Percentiles rank a stretch among this genome's conserved stretches.
Evolutionary conservation across 2,797 vertebrate genomes (phyloP).

Genomic region (Eulemur rubriventer): DNA sequence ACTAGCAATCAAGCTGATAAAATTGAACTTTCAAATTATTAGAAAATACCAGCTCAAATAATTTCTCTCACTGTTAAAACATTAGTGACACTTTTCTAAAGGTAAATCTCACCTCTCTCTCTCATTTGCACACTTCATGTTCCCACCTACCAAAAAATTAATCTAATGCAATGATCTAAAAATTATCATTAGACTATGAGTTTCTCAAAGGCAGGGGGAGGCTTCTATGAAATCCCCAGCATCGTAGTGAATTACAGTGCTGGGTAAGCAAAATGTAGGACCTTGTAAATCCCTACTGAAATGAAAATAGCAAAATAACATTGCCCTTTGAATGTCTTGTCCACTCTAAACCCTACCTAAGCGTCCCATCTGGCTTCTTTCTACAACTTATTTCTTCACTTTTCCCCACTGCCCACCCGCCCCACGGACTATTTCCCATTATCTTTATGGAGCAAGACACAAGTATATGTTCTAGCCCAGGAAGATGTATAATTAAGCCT

Average conservation of each 20-base stretch:
- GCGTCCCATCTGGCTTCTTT: background rate
- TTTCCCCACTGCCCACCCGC: background rate
- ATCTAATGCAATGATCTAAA: background rate
- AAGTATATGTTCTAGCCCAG: background rate
- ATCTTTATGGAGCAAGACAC: background rate
- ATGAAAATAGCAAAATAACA: background rate
- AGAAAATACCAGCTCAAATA: background rate
- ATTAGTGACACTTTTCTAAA: background rate
- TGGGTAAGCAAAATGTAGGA: background rate
- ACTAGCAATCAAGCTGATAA: background rate
- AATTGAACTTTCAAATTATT: slow-evolving; percentile 20
- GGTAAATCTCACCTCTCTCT: background rate
- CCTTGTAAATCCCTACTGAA: background rate
- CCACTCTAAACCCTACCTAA: background rate
- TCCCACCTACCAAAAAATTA: background rate
- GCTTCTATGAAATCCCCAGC: background rate
- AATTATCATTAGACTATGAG: background rate
- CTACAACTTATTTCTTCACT: background rate
- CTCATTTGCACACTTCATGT: background rate
- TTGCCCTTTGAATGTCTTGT: background rate
- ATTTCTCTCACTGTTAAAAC: background rate
- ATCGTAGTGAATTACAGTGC: background rate
- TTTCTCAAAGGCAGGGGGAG: background rate
- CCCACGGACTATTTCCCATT: background rate
- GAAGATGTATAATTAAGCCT: background rate